Evolutionary conservation across 2,888 invertebrate genomes (phyloP).

Genomic region (Meghimatium bilineatum): DNA sequence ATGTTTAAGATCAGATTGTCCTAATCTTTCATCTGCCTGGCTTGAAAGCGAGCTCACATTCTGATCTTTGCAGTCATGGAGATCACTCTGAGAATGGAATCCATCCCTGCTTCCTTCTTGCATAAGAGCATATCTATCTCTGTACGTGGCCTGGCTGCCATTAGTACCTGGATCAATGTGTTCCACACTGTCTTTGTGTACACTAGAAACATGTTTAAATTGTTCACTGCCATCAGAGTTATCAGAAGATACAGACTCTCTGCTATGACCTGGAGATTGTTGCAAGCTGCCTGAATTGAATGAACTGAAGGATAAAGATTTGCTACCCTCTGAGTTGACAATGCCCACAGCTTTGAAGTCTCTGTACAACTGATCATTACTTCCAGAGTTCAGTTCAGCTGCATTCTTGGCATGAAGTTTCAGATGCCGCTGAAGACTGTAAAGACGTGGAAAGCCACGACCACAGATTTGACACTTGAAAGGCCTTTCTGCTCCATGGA

Average conservation of each 20-base stretch:
- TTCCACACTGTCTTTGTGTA: background rate
- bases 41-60: background rate
- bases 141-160: background rate
- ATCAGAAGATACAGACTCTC: conserved; percentile 40
- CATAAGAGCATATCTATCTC: background rate
- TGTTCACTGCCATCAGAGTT: conserved; percentile 32
- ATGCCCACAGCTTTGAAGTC: conserved; percentile 29
- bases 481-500: conserved; percentile 46
- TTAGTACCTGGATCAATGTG: background rate
- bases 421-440: conserved; percentile 46
- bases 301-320: conserved; percentile 1
- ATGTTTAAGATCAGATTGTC: background rate
- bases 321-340: background rate
- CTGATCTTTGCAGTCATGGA: background rate
- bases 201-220: conserved; percentile 15
- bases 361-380: conserved; percentile 4
- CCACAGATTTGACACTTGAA: conserved; percentile 46
- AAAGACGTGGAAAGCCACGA: conserved; percentile 46
- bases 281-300: background rate
- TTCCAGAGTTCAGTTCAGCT: background rate
- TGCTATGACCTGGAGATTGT: conserved; percentile 18
- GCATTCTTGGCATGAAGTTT: conserved; percentile 41
- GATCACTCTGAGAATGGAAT: background rate
- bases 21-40: background rate
- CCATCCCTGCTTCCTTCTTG: background rate